Conservation (phyloP, 2,113 vertebrate species). For the Gopherus evgoodei region DNA sequence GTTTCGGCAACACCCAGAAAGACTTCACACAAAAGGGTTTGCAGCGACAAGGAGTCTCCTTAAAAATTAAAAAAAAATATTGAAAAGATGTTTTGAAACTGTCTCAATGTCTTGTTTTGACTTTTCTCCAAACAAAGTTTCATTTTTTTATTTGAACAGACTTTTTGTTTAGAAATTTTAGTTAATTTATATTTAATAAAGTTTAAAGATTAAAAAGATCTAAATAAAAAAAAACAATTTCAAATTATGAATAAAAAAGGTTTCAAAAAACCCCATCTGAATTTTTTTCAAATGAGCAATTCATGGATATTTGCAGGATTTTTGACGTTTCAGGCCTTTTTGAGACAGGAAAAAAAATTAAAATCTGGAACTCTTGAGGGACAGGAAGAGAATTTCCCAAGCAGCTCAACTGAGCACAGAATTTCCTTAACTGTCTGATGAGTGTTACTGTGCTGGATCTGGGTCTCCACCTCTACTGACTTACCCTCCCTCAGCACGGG, state of each 20-base stretch:
- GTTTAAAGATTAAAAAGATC: neutral
- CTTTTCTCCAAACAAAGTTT: neutral
- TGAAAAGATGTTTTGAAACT: neutral
- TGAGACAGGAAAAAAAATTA: neutral
- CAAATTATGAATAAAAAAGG: neutral
- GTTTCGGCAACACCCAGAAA: neutral
- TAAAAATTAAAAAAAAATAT: neutral
- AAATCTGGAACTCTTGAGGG: neutral
- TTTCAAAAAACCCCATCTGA: neutral
- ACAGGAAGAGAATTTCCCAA: neutral
- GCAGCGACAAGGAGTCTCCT: neutral
- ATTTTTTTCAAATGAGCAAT: neutral
- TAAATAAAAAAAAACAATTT: neutral
- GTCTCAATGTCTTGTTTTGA: neutral
- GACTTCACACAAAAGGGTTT: neutral
- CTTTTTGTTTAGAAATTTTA: neutral
- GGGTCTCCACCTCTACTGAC: neutral
- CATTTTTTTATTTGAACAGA: too few relatives aligned
- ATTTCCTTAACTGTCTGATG: conserved; percentile 10
- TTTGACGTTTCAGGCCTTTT: neutral
- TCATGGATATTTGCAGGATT: neutral
- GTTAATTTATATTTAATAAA: neutral
- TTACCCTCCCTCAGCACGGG: neutral
- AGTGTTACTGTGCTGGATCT: conserved; percentile 17
- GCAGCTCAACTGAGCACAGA: neutral